Evolutionary conservation across 2,113 vertebrate species (phyloP).

Genomic region (Conger conger): DNA sequence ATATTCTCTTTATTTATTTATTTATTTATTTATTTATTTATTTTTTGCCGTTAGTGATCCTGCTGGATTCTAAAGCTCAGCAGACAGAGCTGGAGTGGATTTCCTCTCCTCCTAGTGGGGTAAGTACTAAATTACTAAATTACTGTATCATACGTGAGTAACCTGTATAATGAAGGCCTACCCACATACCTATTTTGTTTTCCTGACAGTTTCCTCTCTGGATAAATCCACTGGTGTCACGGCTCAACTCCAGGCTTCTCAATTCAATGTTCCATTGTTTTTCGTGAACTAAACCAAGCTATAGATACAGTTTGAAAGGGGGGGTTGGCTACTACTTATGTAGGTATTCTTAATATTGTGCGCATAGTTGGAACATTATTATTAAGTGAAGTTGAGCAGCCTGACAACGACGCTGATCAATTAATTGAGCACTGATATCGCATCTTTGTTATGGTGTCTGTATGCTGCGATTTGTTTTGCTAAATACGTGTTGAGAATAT

Average conservation of each 20-base stretch:
- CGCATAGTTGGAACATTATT: background rate
- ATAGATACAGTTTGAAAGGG: background rate
- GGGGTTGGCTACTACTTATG: background rate
- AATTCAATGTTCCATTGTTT: background rate
- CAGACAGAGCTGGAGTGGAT: slow-evolving; percentile 99
- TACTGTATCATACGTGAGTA: background rate
- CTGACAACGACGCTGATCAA: background rate
- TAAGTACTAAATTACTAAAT: slow-evolving; percentile 65
- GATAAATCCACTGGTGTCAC: background rate
- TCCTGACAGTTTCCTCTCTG: background rate
- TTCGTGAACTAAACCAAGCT: background rate
- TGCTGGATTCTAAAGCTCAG: slow-evolving; percentile 98
- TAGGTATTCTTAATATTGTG: background rate
- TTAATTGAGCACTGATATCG: background rate
- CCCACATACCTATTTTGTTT: background rate
- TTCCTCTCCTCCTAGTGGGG: slow-evolving; percentile 96
- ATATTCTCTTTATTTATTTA: slow-evolving; percentile 1
- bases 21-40: slow-evolving; percentile 63
- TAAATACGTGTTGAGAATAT: background rate
- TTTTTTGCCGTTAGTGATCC: slow-evolving; percentile 82
- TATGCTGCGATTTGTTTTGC: background rate
- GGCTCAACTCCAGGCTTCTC: background rate
- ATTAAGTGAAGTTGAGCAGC: background rate
- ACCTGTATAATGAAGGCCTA: background rate
- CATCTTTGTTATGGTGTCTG: background rate